A percentile compares a stretch with the other conserved stretches of the same genome.
Conservation (phyloP, 2,113 vertebrate genomes). For the Anoplopoma fimbria region DNA sequence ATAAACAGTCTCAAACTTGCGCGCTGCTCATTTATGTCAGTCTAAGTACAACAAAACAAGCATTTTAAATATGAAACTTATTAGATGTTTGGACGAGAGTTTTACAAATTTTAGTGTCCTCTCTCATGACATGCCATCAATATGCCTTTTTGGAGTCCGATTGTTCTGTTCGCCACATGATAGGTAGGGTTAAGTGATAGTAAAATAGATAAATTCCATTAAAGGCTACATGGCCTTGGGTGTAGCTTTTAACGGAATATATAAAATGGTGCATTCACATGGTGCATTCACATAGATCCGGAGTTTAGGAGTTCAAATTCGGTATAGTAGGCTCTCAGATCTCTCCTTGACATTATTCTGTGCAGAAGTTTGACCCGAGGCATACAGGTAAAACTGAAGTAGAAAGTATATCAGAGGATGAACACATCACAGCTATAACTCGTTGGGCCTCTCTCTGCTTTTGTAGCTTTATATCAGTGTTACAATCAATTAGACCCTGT, state of each 20-base stretch:
- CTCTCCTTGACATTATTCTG: neutral
- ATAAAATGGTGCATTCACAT: conserved; percentile 27
- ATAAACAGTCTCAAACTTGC: too few relatives aligned
- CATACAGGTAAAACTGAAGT: neutral
- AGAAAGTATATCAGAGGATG: neutral
- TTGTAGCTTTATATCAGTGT: neutral
- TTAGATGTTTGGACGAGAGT: neutral
- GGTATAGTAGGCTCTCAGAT: neutral
- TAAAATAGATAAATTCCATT: conserved; percentile 18
- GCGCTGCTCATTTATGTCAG: too few relatives aligned
- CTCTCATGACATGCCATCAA: neutral
- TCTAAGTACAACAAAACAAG: too few relatives aligned
- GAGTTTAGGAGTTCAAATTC: conserved; percentile 31
- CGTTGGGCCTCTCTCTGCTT: neutral
- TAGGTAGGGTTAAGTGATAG: neutral
- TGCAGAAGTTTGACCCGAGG: neutral
- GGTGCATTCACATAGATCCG: conserved; percentile 17
- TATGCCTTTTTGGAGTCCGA: neutral
- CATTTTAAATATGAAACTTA: neutral
- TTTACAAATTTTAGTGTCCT: neutral
- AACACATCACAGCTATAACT: neutral
- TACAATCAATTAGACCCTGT: neutral
- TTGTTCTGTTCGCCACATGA: conserved; percentile 3
- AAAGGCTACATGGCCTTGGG: conserved; percentile 7
- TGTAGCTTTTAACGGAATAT: conserved; percentile 1